A percentile compares a stretch with the other conserved stretches of the same genome.
phyloP scores from a whole-genome alignment of 2,797 vertebrate genomes.

The Myotis findleyi region DNA sequence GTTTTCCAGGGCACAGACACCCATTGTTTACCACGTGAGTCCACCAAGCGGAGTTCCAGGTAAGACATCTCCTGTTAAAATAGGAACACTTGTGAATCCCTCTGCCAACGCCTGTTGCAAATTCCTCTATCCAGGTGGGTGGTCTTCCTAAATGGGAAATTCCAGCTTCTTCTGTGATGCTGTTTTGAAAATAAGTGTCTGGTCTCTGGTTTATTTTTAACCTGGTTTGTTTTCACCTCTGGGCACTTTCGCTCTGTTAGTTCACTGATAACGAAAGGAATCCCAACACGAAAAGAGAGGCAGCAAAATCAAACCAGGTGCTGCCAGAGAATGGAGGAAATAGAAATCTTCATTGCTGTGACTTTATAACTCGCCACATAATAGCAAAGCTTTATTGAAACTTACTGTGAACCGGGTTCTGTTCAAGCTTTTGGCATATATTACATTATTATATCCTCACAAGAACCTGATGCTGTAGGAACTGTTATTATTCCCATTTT shows the following conservation, averaged over 20 bases:
- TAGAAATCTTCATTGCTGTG: neutral
- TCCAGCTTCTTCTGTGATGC: neutral
- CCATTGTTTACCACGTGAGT: constrained; percentile 83
- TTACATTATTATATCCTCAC: neutral
- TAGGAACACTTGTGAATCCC: neutral
- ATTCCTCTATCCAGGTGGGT: neutral
- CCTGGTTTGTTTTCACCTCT: constrained; percentile 7
- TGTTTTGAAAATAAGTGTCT: constrained; percentile 49
- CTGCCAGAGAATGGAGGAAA: neutral
- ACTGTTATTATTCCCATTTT: constrained; percentile 14
- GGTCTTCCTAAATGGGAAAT: neutral
- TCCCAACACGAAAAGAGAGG: neutral
- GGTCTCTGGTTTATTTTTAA: constrained; percentile 45
- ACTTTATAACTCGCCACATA: neutral
- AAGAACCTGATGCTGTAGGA: neutral
- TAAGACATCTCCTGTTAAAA: constrained; percentile 73
- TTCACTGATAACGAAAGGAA: constrained; percentile 33
- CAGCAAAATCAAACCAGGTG: constrained; percentile 17
- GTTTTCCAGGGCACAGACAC: constrained; percentile 86
- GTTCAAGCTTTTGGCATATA: neutral
- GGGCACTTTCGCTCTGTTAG: neutral
- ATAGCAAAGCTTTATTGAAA: neutral
- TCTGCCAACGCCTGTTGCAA: constrained; percentile 6
- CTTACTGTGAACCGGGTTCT: neutral
- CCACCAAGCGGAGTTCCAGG: constrained; percentile 87